Evolutionary conservation across 2,797 vertebrate species (phyloP), one percentile per base, ranked within the genome.

Genomic region (Buphagus erythrorhynchus): DNA sequence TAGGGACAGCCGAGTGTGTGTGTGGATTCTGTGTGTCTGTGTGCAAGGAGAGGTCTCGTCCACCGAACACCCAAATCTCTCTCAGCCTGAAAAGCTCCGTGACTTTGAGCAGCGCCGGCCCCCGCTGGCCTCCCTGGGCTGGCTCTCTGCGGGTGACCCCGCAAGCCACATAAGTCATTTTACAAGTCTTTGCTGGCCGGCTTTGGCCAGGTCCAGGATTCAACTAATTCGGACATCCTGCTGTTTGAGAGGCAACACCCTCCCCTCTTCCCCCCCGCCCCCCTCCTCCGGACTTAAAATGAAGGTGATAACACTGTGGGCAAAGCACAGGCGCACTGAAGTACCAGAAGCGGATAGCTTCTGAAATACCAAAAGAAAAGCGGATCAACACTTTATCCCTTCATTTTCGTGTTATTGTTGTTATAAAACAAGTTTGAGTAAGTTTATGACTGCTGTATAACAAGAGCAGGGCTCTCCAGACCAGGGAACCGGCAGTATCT

Each of bases 231-330:
- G 42, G 57, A 29, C 78, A 59, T 40, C 48, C 28, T 9, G 31
- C 5, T 72, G 4, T 35, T 55, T 48, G 61, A 21, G 36, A 59
- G 36, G 33, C 40, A 61, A 3, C 22, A 18, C 5, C 11, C 21
- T 3, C 12, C 8, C 6, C 13, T 6, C 3, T 9, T 1, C 2
- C 7, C 17, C 16, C 2, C 1, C 11, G 16, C 38, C 8, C 22
- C 11, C 2, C 49, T 54, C 33, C 43, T 51, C 65, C 1, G 5
- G 35, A 33, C 43, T 77, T 51, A 16, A 55, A 63, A 78, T 9
- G 21, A 75, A 86, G 67, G 29, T 15, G 58, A 9, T 46, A 61
- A 24, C n/a, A 46, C 35, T 7, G n/a, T 6, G 33, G 28, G 66
- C 24, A 76, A 85, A 72, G 29, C 29, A 49, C 43, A n/a, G 73